Evolutionary conservation across 2,888 invertebrate species (phyloP).

Genomic region (Alentia gelatinosa): DNA sequence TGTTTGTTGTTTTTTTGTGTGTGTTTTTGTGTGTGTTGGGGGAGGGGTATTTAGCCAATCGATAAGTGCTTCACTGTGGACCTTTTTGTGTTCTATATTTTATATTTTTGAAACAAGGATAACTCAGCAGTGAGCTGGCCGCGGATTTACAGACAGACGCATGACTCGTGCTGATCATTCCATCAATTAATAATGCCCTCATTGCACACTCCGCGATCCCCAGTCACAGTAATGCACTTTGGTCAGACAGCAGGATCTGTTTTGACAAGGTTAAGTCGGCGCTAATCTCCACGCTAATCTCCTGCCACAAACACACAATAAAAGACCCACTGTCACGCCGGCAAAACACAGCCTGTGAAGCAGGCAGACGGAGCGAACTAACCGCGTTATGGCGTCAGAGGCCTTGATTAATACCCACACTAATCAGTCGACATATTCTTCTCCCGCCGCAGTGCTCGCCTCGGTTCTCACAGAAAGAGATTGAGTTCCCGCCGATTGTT

Average conservation of each 20-base stretch:
- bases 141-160: neutral
- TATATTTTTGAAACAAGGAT: too few species aligned
- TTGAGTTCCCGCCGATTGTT: too few species aligned
- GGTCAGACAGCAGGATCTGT: neutral
- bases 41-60: too few species aligned
- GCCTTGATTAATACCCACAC: neutral
- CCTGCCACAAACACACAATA: neutral
- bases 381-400: neutral
- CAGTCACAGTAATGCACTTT: neutral
- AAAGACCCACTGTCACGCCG: neutral
- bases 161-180: neutral
- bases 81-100: too few species aligned
- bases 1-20: too few species aligned
- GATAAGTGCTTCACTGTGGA: too few species aligned
- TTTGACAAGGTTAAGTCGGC: conserved; percentile 43
- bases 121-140: too few species aligned
- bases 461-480: too few species aligned
- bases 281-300: conserved; percentile 24
- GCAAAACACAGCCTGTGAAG: neutral
- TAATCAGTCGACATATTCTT: conserved; percentile 23
- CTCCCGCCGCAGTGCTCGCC: neutral
- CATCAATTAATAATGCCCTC: conserved; percentile 9
- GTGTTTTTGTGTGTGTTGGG: too few species aligned
- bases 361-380: neutral
- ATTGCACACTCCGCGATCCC: neutral